phyloP scores from a whole-genome alignment of 2,797 vertebrate genomes.

The Oreonectes daqikongensis region DNA sequence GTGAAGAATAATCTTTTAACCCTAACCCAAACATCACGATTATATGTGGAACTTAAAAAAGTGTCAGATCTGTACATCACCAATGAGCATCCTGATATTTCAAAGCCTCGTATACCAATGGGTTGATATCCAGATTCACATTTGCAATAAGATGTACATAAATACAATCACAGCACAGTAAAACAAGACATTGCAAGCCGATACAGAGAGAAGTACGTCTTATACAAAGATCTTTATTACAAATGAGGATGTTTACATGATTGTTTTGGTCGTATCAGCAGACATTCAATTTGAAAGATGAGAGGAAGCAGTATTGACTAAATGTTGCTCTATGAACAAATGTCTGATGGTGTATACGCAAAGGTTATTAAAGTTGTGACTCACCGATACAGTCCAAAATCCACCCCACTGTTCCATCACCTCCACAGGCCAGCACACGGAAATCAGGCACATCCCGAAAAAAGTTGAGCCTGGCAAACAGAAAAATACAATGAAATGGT shows the following conservation, averaged over 20 bases:
- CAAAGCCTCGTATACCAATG: background rate
- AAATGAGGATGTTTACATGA: conserved; percentile 19
- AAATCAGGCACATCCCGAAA: conserved; percentile 91
- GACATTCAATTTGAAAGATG: background rate
- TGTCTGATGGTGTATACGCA: conserved; percentile 10
- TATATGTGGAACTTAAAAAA: conserved; percentile 36
- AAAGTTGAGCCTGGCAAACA: conserved; percentile 84
- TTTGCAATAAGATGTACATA: background rate
- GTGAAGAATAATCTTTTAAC: conserved; percentile 46
- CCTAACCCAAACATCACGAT: conserved; percentile 45
- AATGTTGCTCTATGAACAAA: background rate
- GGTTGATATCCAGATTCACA: background rate
- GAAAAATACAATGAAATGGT: conserved; percentile 9
- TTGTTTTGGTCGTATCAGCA: background rate
- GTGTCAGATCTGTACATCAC: conserved; percentile 1
- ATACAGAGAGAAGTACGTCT: background rate
- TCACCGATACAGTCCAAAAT: conserved; percentile 95
- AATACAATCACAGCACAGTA: background rate
- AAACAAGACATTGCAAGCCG: background rate
- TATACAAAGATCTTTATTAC: background rate
- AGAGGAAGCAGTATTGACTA: conserved; percentile 4
- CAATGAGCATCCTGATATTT: background rate
- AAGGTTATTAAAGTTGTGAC: conserved; percentile 26
- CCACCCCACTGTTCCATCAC: conserved; percentile 94
- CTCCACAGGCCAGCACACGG: conserved; percentile 90